These are phyloP conservation scores for Dioctria linearis DNA, from an alignment of 2,888 invertebrate genomes.

Conservation along the genomic window DNA sequence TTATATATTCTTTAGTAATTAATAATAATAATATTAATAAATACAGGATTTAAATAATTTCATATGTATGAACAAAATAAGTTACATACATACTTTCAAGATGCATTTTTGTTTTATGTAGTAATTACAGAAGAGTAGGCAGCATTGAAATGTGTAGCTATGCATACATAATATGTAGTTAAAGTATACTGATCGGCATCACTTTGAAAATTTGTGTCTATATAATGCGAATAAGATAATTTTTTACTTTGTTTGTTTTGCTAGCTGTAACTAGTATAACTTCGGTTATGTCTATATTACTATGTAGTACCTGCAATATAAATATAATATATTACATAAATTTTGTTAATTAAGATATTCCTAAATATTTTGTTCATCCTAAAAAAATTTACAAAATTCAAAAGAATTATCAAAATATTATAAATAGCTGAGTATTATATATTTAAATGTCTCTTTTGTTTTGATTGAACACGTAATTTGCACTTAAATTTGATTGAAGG, in stretches of 20 bases:
- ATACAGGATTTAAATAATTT: not conserved
- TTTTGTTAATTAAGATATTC: not conserved
- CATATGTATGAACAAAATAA: constrained; percentile 1
- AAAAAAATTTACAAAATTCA: constrained; percentile 31
- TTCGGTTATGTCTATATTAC: too few relatives aligned
- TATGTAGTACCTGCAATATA: not conserved
- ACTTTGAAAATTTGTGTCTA: not conserved
- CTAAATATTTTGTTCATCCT: constrained; percentile 8
- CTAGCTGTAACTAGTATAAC: too few relatives aligned
- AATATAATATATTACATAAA: not conserved
- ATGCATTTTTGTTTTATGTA: constrained; percentile 18
- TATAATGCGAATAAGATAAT: too few relatives aligned
- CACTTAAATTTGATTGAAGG: constrained; percentile 37
- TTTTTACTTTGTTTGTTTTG: too few relatives aligned
- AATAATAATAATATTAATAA: constrained; percentile 11
- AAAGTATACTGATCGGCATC: too few relatives aligned
- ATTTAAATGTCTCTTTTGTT: not conserved
- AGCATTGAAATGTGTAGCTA: constrained; percentile 19
- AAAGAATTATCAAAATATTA: constrained; percentile 34
- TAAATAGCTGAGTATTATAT: constrained; percentile 14
- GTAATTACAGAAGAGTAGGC: constrained; percentile 48
- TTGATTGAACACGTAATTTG: constrained; percentile 41
- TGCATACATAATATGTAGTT: too few relatives aligned
- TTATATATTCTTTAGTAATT: constrained; percentile 2
- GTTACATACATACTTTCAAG: constrained; percentile 1